Evolutionary conservation across 2,888 invertebrate species (phyloP), one percentile per base, ranked within the genome.

Genomic region (Syrista parreyssii): DNA sequence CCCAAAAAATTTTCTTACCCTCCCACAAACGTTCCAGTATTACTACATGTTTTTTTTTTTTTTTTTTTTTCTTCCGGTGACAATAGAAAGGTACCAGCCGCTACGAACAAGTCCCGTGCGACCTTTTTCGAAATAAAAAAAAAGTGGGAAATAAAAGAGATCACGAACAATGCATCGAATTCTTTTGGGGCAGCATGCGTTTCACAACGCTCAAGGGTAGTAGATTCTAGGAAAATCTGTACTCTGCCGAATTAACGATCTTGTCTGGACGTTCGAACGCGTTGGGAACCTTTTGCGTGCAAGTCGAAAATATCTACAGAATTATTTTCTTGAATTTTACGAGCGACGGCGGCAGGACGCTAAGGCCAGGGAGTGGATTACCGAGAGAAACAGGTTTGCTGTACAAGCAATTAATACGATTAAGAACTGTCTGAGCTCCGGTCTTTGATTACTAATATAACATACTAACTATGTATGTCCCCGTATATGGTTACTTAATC

Each of bases 171-270:
- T 76, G 55, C 23, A 55, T 1, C 23, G 55, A 55, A 55, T 55
- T 55, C 55, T 55, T 55, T 55, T 55, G 55, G 9, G 6, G 9
- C 23, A 23, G 9, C 23, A 55, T 55, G 55, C 75, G 78, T 79
- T 68, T 81, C 78, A 82, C 81, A 79, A 81, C 36, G 76, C 75
- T 79, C 75, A 69, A 72, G 76, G 55, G 23, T 55, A 77, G 23
- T 55, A 77, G 72, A 74, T 85, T 85, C 80, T 78, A 73, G 75
- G 82, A 82, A 84, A 80, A 82, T 40, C 80, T 74, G 72, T 76
- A 36, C 12, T 12, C 32, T 68, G 79, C 12, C 68, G 72, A 34
- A 33, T 30, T 73, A 69, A 73, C 32, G 34, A 77, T 11, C 36
- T 68, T 23, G 72, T 72, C 71, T n/a, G 68, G 73, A 73, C 35